Conservation (phyloP, 2,113 vertebrate species). For the Apeltes quadracus region DNA sequence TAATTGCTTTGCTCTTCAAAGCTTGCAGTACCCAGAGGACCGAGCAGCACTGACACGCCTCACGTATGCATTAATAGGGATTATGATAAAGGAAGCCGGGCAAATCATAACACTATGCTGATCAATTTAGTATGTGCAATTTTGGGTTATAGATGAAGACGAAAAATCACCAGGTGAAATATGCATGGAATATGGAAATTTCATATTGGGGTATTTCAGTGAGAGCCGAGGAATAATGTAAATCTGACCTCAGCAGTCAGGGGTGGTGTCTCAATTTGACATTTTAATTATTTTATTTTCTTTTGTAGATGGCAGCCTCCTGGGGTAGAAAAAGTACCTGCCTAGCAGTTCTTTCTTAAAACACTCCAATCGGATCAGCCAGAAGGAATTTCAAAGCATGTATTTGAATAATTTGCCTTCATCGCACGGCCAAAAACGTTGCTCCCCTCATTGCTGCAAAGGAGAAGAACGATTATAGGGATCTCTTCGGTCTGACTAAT, state of each 20-base stretch:
- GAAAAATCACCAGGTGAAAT: slow-evolving; percentile 47
- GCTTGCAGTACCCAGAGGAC: slow-evolving; percentile 58
- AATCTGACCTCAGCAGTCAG: slow-evolving; percentile 40
- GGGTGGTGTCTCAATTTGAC: slow-evolving; percentile 40
- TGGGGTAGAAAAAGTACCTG: slow-evolving; percentile 43
- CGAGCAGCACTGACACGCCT: slow-evolving; percentile 39
- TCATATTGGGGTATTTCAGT: slow-evolving; percentile 38
- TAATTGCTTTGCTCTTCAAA: slow-evolving; percentile 81
- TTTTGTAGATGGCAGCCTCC: slow-evolving; percentile 50
- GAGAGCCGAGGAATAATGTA: slow-evolving; percentile 21
- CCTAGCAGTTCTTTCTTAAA: slow-evolving; percentile 44
- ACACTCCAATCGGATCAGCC: slow-evolving; percentile 55
- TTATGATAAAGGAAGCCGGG: slow-evolving; percentile 55
- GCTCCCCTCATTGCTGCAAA: slow-evolving; percentile 16
- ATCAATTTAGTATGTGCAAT: slow-evolving; percentile 50
- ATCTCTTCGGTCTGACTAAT: slow-evolving; percentile 31
- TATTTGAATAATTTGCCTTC: slow-evolving; percentile 69
- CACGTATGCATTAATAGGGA: slow-evolving; percentile 69
- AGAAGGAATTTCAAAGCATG: slow-evolving; percentile 58
- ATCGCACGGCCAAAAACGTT: slow-evolving; percentile 57
- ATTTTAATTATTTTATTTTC: slow-evolving; percentile 50
- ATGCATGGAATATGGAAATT: slow-evolving; percentile 55
- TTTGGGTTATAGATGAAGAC: slow-evolving; percentile 3
- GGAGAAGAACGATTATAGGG: slow-evolving; percentile 31
- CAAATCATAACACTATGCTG: slow-evolving; percentile 49